A percentile compares a stretch with the other conserved stretches of the same genome.
phyloP scores from a whole-genome alignment of 2,797 vertebrate genomes.

The Taenioides sp. region DNA sequence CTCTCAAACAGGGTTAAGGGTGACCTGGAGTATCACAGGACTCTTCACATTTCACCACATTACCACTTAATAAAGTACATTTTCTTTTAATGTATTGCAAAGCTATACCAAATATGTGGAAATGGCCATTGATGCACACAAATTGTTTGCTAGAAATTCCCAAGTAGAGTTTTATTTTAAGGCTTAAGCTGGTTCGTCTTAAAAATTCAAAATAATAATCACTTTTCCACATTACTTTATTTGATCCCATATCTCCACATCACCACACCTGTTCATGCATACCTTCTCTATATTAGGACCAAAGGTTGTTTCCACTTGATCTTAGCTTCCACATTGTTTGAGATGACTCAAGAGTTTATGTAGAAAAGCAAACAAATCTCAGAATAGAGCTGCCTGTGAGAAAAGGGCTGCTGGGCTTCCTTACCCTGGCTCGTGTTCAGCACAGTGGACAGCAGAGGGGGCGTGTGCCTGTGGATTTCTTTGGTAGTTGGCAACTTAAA shows the following conservation, averaged over 20 bases:
- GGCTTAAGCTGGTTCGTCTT: background rate
- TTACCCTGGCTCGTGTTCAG: conserved; percentile 10
- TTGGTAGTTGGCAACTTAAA: background rate
- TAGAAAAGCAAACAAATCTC: conserved; percentile 19
- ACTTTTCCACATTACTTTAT: conserved; percentile 22
- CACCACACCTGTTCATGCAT: conserved; percentile 6
- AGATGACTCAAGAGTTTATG: conserved; percentile 6
- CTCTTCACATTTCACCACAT: background rate
- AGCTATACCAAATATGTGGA: too few species aligned
- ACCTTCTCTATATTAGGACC: background rate
- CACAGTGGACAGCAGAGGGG: background rate
- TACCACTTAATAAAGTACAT: background rate
- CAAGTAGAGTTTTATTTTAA: background rate
- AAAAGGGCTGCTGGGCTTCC: conserved; percentile 28
- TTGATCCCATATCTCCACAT: conserved; percentile 24
- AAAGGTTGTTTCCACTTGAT: conserved; percentile 13
- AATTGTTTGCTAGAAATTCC: background rate
- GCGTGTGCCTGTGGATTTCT: background rate
- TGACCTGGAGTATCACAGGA: too few species aligned
- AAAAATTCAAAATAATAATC: background rate
- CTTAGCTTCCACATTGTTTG: conserved; percentile 23
- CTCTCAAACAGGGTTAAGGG: background rate
- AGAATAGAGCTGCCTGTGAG: conserved; percentile 40
- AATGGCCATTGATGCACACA: too few species aligned
- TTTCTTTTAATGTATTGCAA: too few species aligned